phyloP scores from a whole-genome alignment of 1,140 invertebrate genomes.

The Coptotermes formosanus region DNA sequence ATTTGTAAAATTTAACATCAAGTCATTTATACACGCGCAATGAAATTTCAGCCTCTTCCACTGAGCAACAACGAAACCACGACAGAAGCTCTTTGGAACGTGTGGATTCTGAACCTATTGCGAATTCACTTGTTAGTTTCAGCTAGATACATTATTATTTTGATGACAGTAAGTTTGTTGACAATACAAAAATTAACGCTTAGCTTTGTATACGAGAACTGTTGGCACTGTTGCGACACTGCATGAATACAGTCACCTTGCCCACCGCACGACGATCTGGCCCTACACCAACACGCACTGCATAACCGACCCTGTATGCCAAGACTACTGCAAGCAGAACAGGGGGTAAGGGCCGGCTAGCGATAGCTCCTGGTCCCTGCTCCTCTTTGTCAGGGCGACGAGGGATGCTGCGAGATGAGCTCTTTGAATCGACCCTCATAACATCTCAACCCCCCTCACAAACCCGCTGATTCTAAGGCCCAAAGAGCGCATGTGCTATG shows the following conservation, averaged over 20 bases:
- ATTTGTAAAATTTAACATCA: no score
- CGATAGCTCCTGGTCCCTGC: not conserved
- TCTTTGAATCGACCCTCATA: slow-evolving; percentile 7
- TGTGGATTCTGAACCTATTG: no score
- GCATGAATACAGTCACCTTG: not conserved
- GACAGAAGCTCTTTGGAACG: no score
- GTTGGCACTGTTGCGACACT: no score
- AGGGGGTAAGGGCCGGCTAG: not conserved
- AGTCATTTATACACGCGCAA: no score
- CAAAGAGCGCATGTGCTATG: not conserved
- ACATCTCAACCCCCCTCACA: not conserved
- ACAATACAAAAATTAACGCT: no score
- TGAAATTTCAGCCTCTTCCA: no score
- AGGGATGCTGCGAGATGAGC: slow-evolving; percentile 16
- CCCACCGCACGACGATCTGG: not conserved
- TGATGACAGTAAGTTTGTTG: no score
- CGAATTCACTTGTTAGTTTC: no score
- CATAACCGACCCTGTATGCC: not conserved
- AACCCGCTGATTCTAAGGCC: not conserved
- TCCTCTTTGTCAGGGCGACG: not conserved
- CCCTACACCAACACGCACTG: not conserved
- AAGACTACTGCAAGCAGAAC: not conserved
- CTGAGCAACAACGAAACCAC: no score
- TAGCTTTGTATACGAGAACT: no score
- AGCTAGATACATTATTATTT: no score